phyloP scores from a whole-genome alignment of 2,888 invertebrate genomes.

The Ennomos erosarius region DNA sequence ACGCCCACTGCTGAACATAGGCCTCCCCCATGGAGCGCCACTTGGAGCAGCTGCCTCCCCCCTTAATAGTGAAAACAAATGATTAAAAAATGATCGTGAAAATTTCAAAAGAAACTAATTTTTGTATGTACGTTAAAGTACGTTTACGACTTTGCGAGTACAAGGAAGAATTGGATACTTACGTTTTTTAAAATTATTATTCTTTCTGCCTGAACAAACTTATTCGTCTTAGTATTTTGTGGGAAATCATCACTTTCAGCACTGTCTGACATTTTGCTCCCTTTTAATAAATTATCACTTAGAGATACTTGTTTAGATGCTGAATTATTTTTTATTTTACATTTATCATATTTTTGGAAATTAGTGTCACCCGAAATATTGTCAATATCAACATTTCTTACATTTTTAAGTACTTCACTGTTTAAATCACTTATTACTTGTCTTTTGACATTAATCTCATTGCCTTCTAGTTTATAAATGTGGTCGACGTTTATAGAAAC shows the following conservation, averaged over 20 bases:
- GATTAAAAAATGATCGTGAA: no score
- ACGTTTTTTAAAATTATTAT: conserved; percentile 46
- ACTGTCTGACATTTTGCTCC: conserved; percentile 37
- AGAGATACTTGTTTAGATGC: conserved; percentile 1
- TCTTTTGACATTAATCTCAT: conserved; percentile 57
- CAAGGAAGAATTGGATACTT: conserved; percentile 43
- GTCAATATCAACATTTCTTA: conserved; percentile 43
- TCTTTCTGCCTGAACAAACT: conserved; percentile 45
- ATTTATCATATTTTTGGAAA: conserved; percentile 12
- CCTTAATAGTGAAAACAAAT: no score
- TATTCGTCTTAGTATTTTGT: conserved; percentile 38
- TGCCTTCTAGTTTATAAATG: conserved; percentile 64
- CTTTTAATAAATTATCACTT: conserved; percentile 25
- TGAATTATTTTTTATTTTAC: conserved; percentile 23
- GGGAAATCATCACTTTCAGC: conserved; percentile 28
- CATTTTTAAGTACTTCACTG: conserved; percentile 41
- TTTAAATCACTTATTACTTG: conserved; percentile 44
- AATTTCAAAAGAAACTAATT: no score
- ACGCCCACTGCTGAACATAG: no score
- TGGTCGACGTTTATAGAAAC: conserved; percentile 53
- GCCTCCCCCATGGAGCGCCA: no score
- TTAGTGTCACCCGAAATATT: conserved; percentile 46
- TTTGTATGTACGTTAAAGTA: background rate
- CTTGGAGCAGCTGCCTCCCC: no score
- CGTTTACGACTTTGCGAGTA: no score